A percentile compares a stretch with the other conserved stretches of the same genome.
Conservation (phyloP, 2,797 vertebrate species). For the Thunnus albacares region DNA sequence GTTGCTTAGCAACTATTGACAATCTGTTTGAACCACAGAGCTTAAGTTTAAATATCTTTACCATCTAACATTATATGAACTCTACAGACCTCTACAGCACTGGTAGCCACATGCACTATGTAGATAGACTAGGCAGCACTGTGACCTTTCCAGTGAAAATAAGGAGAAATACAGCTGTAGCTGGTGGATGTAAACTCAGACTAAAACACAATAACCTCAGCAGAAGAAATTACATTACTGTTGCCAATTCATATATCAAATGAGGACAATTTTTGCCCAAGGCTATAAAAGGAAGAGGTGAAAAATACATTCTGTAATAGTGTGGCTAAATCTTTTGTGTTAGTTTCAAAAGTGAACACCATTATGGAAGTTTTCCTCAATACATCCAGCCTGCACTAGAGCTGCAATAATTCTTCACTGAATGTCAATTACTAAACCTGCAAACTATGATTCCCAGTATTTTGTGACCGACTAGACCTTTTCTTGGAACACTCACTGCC, state of each 20-base stretch:
- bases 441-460: constrained; percentile 23
- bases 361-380: constrained; percentile 7
- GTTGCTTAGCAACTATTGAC: constrained; percentile 80
- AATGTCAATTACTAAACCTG: constrained; percentile 34
- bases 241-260: constrained; percentile 57
- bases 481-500: constrained; percentile 18
- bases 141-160: constrained; percentile 41
- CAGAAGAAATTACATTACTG: constrained; percentile 47
- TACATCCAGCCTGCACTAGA: constrained; percentile 1
- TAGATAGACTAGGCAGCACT: neutral
- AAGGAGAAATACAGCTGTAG: constrained; percentile 15
- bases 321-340: constrained; percentile 11
- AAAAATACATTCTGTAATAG: constrained; percentile 34
- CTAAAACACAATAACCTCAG: constrained; percentile 43
- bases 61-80: constrained; percentile 38
- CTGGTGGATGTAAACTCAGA: constrained; percentile 32
- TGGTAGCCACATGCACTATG: constrained; percentile 4
- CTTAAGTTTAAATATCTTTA: constrained; percentile 58
- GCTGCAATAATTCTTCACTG: constrained; percentile 9
- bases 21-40: constrained; percentile 63
- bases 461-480: constrained; percentile 24
- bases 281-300: constrained; percentile 30
- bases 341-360: constrained; percentile 35
- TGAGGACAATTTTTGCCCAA: constrained; percentile 43
- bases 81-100: neutral